Base-by-base conservation (phyloP, 2,113 vertebrate species). In the Bos indicus region DNA sequence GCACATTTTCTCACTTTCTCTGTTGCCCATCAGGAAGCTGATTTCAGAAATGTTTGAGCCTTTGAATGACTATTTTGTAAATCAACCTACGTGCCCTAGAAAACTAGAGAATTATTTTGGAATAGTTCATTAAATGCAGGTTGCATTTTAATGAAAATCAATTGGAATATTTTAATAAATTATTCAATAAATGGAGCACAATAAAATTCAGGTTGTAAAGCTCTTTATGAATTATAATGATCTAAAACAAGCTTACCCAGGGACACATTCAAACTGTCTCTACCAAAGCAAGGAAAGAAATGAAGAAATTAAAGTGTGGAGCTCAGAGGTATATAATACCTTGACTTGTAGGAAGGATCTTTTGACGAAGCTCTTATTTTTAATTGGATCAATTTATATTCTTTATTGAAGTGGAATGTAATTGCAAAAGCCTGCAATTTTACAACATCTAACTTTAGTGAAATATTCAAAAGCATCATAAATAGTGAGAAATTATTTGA, bases 141-240 rank as follows among this genome's bases (percentile, higher is more conserved):
- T 57, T 93, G n/a, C 88, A 91, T 89, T 74, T 96, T 95, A 59
- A 90, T 78, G 59, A 94, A 97, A 92, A 95, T 92, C 81, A 40
- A 46, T 88, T 85, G 26, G 89, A 92, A 78, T 96, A 81, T 90
- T 97, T 96, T 92, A 96, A 96, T 96, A 95, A 90, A 94, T 96
- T 97, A 80, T 92, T 87, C 83, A 88, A 74, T 74, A 95, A 71
- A 30, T 16, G 59, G 64, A 92, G 33, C 54, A 80, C 46, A 95
- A 80, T 71, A 54, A 88, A 92, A 30, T 94, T 95, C 59, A 91
- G 84, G 33, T 48, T 80, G 25, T n/a, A 36, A 85, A 78, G 67
- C 36, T 87, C 81, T 87, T 91, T 91, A 46, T 26, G 46, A 96
- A 86, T 87, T 57, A 40, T n/a, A 96, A 95, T 96, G 13, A 89